Percentiles rank a stretch among this genome's conserved stretches.
These are phyloP conservation scores for Halcyon senegalensis DNA, from an alignment of 2,113 vertebrate genomes.

Conservation along the genomic window DNA sequence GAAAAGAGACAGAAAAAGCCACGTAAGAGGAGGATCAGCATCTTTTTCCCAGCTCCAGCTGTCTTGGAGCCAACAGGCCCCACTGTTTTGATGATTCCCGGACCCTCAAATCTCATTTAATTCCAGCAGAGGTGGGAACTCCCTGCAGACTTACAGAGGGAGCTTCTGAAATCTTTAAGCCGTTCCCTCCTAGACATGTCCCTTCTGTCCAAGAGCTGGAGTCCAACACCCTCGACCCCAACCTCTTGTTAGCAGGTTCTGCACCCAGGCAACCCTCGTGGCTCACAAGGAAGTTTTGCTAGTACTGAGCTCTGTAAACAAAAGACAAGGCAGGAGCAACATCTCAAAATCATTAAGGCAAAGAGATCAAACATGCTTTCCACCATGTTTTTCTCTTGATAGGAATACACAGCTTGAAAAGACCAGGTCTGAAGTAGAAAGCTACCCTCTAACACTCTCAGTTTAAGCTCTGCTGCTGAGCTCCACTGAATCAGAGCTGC, in stretches of 20 bases:
- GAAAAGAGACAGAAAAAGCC: conserved; percentile 33
- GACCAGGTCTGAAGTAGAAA: neutral
- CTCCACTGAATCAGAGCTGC: conserved; percentile 1
- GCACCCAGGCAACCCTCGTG: neutral
- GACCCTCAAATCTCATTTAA: neutral
- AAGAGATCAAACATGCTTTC: neutral
- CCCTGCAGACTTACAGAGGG: neutral
- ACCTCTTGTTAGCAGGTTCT: neutral
- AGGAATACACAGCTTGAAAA: neutral
- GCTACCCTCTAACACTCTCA: neutral
- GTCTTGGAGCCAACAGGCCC: conserved; percentile 8
- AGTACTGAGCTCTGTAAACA: neutral
- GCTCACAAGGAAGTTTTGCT: neutral
- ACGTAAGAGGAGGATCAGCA: neutral
- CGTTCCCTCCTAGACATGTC: neutral
- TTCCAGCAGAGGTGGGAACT: neutral
- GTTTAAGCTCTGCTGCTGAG: conserved; percentile 7
- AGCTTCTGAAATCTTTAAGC: neutral
- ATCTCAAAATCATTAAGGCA: neutral
- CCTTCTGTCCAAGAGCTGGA: neutral
- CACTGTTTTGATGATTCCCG: conserved; percentile 27
- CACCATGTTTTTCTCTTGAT: neutral
- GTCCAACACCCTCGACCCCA: neutral
- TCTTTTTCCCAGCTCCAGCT: conserved; percentile 24
- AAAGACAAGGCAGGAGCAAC: neutral